Percentiles rank a stretch among this genome's conserved stretches.
These are phyloP conservation scores for Lacerta agilis DNA, from an alignment of 2,797 vertebrate species.

Conservation along the genomic window DNA sequence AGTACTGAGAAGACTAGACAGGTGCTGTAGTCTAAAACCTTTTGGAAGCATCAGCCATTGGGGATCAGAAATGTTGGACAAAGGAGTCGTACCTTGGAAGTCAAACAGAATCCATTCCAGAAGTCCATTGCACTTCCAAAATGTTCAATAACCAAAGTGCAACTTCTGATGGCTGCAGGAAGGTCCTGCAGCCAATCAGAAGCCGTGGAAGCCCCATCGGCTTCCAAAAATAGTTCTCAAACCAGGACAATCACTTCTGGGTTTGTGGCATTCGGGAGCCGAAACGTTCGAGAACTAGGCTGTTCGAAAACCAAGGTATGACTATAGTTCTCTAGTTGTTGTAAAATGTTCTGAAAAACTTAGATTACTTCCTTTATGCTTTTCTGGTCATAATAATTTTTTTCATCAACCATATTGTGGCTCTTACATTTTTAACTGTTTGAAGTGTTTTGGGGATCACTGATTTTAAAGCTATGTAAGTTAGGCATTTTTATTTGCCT, in stretches of 20 bases:
- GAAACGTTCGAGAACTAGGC: too few species aligned
- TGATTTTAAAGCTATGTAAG: not conserved
- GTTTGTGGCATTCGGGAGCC: too few species aligned
- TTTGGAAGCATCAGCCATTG: not conserved
- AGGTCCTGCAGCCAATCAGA: too few species aligned
- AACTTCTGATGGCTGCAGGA: too few species aligned
- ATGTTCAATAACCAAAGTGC: too few species aligned
- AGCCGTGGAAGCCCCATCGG: too few species aligned
- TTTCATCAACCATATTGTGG: not conserved
- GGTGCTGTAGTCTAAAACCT: not conserved
- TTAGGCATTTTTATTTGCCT: not conserved
- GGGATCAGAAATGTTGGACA: not conserved
- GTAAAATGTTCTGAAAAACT: not conserved
- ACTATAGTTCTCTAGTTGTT: not conserved
- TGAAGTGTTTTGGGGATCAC: not conserved
- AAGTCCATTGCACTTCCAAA: too few species aligned
- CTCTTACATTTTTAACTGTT: not conserved
- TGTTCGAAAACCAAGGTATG: too few species aligned
- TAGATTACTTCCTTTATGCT: not conserved
- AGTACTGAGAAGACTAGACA: not conserved
- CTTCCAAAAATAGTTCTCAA: too few species aligned
- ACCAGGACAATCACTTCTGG: too few species aligned
- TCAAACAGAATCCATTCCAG: too few species aligned
- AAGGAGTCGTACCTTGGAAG: too few species aligned
- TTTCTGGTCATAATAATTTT: not conserved